Evolutionary conservation across 2,797 vertebrate species (phyloP).

Genomic region (Oryzias sinensis): DNA sequence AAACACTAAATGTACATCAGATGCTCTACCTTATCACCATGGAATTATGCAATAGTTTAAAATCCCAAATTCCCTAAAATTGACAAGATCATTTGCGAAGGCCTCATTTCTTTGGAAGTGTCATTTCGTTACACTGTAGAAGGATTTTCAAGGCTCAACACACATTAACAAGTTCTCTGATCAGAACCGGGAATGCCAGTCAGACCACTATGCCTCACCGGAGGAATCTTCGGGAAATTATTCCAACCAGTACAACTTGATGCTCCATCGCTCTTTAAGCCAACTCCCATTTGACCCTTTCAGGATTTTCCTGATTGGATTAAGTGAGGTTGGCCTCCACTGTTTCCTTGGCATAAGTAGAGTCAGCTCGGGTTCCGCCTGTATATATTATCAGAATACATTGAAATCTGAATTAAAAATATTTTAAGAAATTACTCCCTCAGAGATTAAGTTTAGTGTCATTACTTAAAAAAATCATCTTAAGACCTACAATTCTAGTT

Average conservation of each 20-base stretch:
- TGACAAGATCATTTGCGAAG: not conserved
- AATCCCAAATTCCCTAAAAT: not conserved
- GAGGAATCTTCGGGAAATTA: no score
- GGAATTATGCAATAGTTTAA: no score
- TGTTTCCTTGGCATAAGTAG: no score
- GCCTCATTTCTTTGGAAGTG: not conserved
- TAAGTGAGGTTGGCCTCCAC: no score
- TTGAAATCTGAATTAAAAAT: not conserved
- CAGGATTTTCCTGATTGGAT: no score
- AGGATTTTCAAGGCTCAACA: not conserved
- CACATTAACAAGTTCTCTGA: not conserved
- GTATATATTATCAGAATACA: no score
- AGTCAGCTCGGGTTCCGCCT: no score
- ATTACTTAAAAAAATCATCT: not conserved
- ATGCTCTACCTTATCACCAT: no score
- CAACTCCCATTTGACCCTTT: no score
- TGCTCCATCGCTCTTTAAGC: not conserved
- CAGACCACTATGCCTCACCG: not conserved
- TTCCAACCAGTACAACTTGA: not conserved
- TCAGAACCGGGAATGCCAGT: not conserved
- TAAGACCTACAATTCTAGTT: not conserved
- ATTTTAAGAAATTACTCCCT: not conserved
- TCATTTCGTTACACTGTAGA: no score
- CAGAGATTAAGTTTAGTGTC: not conserved
- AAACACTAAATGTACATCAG: no score